These are phyloP conservation scores for Ctenosaura bakeri DNA, from an alignment of 2,797 vertebrate species.

Conservation along the genomic window DNA sequence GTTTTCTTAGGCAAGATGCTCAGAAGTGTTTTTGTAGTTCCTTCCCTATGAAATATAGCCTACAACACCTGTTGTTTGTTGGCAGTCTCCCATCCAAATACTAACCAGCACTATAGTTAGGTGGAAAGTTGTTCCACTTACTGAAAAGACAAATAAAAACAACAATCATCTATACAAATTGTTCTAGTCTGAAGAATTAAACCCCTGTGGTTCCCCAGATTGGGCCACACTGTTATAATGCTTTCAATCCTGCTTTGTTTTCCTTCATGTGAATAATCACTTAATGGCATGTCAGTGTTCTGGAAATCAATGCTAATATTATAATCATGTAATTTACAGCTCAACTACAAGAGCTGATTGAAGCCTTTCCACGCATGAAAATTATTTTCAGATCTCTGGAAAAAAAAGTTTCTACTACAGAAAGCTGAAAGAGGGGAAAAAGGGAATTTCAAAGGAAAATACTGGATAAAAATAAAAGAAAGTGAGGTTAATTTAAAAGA, in stretches of 20 bases:
- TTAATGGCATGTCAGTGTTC: constrained; percentile 47
- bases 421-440: constrained; percentile 3
- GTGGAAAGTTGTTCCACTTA: background rate
- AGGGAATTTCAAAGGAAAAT: constrained; percentile 21
- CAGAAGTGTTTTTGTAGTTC: too few relatives aligned
- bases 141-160: background rate
- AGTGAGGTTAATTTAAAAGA: too few relatives aligned
- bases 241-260: constrained; percentile 13
- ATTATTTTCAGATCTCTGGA: background rate
- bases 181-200: background rate
- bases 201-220: background rate
- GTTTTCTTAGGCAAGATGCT: too few relatives aligned
- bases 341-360: constrained; percentile 50
- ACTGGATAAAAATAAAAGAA: background rate
- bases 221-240: background rate
- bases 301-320: constrained; percentile 41
- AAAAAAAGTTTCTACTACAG: background rate
- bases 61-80: too few relatives aligned
- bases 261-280: constrained; percentile 49
- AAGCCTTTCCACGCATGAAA: background rate
- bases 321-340: constrained; percentile 42
- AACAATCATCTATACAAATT: background rate
- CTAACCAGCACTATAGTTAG: background rate
- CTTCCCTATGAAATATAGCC: too few relatives aligned
- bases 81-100: too few relatives aligned